These are phyloP conservation scores for Hystrix cristata DNA, from an alignment of 2,113 vertebrate species.

Conservation along the genomic window DNA sequence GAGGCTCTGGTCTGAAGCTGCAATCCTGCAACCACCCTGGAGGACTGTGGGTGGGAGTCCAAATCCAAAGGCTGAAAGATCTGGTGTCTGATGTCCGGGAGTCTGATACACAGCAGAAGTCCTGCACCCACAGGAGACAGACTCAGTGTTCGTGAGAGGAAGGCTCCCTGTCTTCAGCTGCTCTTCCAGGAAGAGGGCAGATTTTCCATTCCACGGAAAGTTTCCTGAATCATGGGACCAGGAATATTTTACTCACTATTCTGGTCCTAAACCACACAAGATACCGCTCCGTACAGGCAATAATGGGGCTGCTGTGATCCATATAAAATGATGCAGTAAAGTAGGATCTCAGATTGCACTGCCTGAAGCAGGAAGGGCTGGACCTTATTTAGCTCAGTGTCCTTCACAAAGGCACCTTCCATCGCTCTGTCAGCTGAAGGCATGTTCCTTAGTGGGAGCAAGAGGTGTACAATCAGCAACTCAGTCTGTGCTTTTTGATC, in stretches of 20 bases:
- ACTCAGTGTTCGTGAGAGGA: fast-evolving
- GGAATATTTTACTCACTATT: too few relatives aligned
- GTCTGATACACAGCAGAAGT: not conserved
- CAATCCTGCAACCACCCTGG: not conserved
- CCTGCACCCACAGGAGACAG: not conserved
- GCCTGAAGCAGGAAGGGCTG: too few relatives aligned
- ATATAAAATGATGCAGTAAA: not conserved
- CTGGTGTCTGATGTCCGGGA: fast-evolving
- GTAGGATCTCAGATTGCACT: not conserved
- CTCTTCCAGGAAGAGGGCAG: not conserved
- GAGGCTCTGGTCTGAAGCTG: not conserved
- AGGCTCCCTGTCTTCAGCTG: not conserved
- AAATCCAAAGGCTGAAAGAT: not conserved
- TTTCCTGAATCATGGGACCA: too few relatives aligned
- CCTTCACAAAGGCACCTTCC: not conserved
- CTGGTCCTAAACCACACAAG: not conserved
- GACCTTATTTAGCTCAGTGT: too few relatives aligned
- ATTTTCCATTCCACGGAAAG: not conserved
- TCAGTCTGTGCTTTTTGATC: not conserved
- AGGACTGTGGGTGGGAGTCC: not conserved
- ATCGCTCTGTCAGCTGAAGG: not conserved
- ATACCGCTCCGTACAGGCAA: not conserved
- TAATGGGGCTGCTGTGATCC: not conserved
- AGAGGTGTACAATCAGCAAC: not conserved
- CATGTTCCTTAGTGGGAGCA: too few relatives aligned